Percentiles rank a stretch among this genome's conserved stretches.
These are phyloP conservation scores for Himalopsyche japonica DNA, from an alignment of 2,888 invertebrate genomes.

Conservation along the genomic window DNA sequence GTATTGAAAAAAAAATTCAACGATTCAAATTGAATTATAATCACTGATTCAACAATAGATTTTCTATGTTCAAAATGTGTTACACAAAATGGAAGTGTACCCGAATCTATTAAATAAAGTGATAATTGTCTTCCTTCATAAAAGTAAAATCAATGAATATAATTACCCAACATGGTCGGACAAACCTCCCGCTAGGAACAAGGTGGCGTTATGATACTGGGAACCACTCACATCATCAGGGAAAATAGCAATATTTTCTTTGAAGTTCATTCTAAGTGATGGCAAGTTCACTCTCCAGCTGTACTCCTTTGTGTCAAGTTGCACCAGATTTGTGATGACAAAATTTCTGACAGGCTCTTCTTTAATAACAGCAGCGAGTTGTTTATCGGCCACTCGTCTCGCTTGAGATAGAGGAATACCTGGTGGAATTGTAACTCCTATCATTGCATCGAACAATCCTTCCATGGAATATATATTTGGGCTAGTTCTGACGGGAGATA, in stretches of 20 bases:
- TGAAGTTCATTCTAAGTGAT: constrained; percentile 69
- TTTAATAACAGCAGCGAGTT: constrained; percentile 62
- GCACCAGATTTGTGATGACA: constrained; percentile 83
- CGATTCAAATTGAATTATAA: too few relatives aligned
- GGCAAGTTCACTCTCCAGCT: constrained; percentile 83
- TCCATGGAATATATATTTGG: constrained; percentile 66
- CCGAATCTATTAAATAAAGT: too few relatives aligned
- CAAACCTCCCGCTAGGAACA: constrained; percentile 83
- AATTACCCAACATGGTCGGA: constrained; percentile 80
- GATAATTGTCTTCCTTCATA: not conserved
- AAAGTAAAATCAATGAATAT: constrained; percentile 7
- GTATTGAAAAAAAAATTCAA: too few relatives aligned
- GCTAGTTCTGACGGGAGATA: constrained; percentile 68
- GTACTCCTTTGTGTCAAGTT: constrained; percentile 64
- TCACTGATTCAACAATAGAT: too few relatives aligned
- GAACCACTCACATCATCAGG: constrained; percentile 58
- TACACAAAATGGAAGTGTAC: too few relatives aligned
- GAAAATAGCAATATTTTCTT: constrained; percentile 66
- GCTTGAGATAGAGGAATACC: constrained; percentile 71
- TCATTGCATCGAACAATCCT: constrained; percentile 69
- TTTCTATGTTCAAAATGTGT: too few relatives aligned
- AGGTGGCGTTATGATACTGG: constrained; percentile 69
- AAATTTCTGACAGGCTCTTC: constrained; percentile 72
- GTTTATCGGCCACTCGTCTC: constrained; percentile 67
- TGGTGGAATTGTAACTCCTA: constrained; percentile 61